Conservation (phyloP, 2,113 vertebrate species). For the Falcunculus frontatus region DNA sequence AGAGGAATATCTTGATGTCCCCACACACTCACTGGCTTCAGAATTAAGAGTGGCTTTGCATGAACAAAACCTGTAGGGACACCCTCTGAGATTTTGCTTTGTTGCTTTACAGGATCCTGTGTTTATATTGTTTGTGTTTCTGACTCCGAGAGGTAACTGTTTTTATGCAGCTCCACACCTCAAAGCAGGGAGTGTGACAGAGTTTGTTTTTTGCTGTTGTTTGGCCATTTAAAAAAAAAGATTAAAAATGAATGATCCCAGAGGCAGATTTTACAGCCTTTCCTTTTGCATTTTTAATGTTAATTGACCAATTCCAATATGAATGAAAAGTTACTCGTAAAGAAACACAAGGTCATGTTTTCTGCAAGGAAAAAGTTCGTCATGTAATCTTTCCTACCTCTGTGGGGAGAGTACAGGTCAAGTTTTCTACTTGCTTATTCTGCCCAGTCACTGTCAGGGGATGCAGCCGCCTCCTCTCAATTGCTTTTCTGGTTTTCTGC, state of each 20-base stretch:
- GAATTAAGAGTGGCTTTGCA: neutral
- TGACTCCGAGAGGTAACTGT: neutral
- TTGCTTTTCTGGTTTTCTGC: neutral
- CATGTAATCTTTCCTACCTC: neutral
- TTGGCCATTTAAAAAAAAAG: neutral
- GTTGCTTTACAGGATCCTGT: rapidly evolving
- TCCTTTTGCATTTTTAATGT: constrained; percentile 44
- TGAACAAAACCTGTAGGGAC: neutral
- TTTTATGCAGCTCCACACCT: neutral
- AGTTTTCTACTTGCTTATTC: neutral
- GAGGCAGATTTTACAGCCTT: neutral
- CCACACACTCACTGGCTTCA: neutral
- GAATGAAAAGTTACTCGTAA: neutral
- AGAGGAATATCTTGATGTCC: neutral
- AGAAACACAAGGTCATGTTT: neutral
- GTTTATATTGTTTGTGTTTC: neutral
- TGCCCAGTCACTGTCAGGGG: neutral
- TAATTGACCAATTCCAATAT: constrained; percentile 8
- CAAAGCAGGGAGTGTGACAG: neutral
- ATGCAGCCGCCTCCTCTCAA: neutral
- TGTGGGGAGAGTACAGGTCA: neutral
- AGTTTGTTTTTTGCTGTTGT: neutral
- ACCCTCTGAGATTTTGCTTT: neutral
- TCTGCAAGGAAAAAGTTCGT: neutral
- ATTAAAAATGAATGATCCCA: constrained; percentile 23